Percentiles rank a stretch among this genome's conserved stretches.
Evolutionary conservation across 2,797 vertebrate species (phyloP).

Genomic region (Bovichtus diacanthus): DNA sequence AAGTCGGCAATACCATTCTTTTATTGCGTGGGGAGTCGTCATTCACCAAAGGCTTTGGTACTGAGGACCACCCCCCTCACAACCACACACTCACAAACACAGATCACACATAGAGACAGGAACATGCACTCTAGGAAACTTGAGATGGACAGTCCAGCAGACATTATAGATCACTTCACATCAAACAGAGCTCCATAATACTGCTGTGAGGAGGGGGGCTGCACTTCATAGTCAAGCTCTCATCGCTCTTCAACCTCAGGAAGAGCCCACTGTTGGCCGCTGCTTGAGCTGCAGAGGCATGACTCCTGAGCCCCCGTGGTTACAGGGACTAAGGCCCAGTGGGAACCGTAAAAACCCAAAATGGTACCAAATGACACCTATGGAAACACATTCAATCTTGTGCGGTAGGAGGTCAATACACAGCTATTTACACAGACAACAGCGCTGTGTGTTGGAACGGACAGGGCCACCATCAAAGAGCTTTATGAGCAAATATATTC

Average conservation of each 20-base stretch:
- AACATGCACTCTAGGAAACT: slow-evolving; percentile 55
- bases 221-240: slow-evolving; percentile 39
- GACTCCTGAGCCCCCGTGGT: slow-evolving; percentile 60
- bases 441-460: slow-evolving; percentile 61
- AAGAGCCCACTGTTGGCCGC: slow-evolving; percentile 59
- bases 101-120: slow-evolving; percentile 47
- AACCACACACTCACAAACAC: slow-evolving; percentile 32
- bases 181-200: slow-evolving; percentile 71
- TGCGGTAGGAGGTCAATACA: slow-evolving; percentile 74
- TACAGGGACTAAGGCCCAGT: slow-evolving; percentile 53
- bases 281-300: slow-evolving; percentile 63
- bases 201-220: slow-evolving; percentile 50
- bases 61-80: slow-evolving; percentile 44
- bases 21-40: slow-evolving; percentile 80
- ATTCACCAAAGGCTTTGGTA: slow-evolving; percentile 74
- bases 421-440: slow-evolving; percentile 81
- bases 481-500: slow-evolving; percentile 84
- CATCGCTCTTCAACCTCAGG: slow-evolving; percentile 51
- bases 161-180: slow-evolving; percentile 77
- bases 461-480: slow-evolving; percentile 84
- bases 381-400: slow-evolving; percentile 83
- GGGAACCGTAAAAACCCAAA: slow-evolving; percentile 67
- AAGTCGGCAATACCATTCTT: slow-evolving; percentile 80
- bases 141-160: slow-evolving; percentile 69
- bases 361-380: slow-evolving; percentile 76